Percentiles rank a stretch among this genome's conserved stretches.
phyloP scores from a whole-genome alignment of 2,113 vertebrate species.

The Gobiocypris rarus region DNA sequence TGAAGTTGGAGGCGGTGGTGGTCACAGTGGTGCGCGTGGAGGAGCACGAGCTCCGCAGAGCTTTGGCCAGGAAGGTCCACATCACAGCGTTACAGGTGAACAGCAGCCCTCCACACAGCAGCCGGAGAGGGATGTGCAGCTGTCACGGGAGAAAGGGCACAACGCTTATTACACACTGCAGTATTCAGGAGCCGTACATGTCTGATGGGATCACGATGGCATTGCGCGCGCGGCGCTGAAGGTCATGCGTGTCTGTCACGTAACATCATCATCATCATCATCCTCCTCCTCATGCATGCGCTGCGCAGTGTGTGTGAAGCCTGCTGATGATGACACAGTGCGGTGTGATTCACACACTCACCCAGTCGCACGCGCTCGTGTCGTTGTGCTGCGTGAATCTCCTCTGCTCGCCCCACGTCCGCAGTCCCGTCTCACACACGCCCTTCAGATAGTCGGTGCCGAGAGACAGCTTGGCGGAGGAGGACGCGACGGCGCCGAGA shows the following conservation, averaged over 20 bases:
- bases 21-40: slow-evolving; percentile 89
- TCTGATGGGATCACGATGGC: neutral
- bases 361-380: slow-evolving; percentile 79
- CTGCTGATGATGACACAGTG: slow-evolving; percentile 76
- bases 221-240: slow-evolving; percentile 5
- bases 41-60: slow-evolving; percentile 88
- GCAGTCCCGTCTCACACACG: slow-evolving; percentile 75
- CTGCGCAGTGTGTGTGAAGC: neutral
- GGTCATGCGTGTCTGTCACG: slow-evolving; percentile 17
- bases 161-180: neutral
- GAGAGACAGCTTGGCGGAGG: slow-evolving; percentile 87
- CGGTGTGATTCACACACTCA: slow-evolving; percentile 60
- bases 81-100: slow-evolving; percentile 87
- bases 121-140: slow-evolving; percentile 78
- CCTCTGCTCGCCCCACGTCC: slow-evolving; percentile 77
- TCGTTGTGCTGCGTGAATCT: slow-evolving; percentile 72
- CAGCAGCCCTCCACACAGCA: slow-evolving; percentile 78
- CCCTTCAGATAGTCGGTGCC: slow-evolving; percentile 77
- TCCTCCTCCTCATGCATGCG: neutral
- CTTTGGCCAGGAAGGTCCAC: slow-evolving; percentile 94
- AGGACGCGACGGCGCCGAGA: slow-evolving; percentile 83
- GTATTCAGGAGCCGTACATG: neutral
- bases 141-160: slow-evolving; percentile 57
- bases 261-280: neutral
- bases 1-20: slow-evolving; percentile 89